phyloP scores from a whole-genome alignment of 1,140 invertebrate genomes.

The Polypedilum vanderplanki region DNA sequence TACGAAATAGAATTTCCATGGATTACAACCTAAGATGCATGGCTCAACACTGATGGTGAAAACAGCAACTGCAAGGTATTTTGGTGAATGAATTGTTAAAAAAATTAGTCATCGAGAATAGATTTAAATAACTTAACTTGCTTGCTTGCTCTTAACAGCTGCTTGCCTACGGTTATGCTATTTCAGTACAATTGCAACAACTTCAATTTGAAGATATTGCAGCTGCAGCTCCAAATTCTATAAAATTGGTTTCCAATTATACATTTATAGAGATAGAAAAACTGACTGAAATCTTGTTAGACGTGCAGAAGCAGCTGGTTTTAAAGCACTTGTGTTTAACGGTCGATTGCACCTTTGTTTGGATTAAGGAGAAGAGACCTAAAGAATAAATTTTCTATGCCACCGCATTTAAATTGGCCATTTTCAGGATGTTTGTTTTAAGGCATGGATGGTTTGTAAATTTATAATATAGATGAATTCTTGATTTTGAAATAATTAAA shows the following conservation, averaged over 20 bases:
- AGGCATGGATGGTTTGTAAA: constrained; percentile 45
- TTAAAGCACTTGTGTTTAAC: constrained; percentile 83
- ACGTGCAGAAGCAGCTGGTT: constrained; percentile 78
- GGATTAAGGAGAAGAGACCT: constrained; percentile 72
- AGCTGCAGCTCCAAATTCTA: constrained; percentile 59
- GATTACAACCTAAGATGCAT: no score
- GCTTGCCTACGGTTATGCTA: constrained; percentile 67
- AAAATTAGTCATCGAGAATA: neutral
- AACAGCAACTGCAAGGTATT: no score
- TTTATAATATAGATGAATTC: constrained; percentile 57
- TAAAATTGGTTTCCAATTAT: constrained; percentile 89
- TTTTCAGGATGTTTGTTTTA: constrained; percentile 30
- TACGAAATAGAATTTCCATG: no score
- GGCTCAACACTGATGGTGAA: no score
- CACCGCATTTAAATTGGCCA: constrained; percentile 63
- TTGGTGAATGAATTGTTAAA: no score
- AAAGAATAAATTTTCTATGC: constrained; percentile 77
- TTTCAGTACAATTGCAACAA: constrained; percentile 79
- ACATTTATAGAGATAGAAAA: constrained; percentile 70
- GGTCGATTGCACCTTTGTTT: constrained; percentile 79
- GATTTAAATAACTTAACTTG: constrained; percentile 30
- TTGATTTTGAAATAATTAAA: constrained; percentile 29
- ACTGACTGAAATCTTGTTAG: constrained; percentile 64
- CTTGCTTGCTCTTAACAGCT: constrained; percentile 51
- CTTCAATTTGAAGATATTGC: constrained; percentile 84